These are phyloP conservation scores for Tillus elongatus DNA, from an alignment of 2,888 invertebrate genomes.

Conservation along the genomic window DNA sequence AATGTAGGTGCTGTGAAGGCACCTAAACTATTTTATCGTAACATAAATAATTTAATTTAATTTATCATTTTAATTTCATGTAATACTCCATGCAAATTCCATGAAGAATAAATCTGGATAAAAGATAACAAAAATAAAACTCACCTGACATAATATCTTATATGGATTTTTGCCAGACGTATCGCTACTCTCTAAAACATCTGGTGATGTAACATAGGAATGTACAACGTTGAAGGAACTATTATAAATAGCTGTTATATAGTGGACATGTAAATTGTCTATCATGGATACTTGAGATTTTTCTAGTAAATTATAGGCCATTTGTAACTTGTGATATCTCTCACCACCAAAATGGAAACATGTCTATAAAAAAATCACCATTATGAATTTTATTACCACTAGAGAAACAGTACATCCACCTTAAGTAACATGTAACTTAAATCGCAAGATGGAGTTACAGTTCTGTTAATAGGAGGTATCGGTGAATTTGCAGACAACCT, in stretches of 20 bases:
- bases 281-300: conserved; percentile 84
- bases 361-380: conserved; percentile 35
- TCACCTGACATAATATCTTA: conserved; percentile 66
- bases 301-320: conserved; percentile 79
- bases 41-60: no score
- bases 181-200: conserved; percentile 33
- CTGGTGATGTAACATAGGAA: conserved; percentile 42
- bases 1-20: no score
- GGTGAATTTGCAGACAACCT: no score
- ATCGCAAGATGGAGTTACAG: no score
- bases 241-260: conserved; percentile 83
- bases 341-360: conserved; percentile 67
- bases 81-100: no score
- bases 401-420: no score
- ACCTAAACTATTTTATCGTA: no score
- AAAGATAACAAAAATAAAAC: conserved; percentile 6
- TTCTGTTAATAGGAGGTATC: no score
- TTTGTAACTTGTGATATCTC: conserved; percentile 74
- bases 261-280: conserved; percentile 92
- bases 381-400: conserved; percentile 2
- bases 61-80: no score
- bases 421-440: no score
- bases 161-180: conserved; percentile 62
- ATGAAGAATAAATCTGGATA: neutral
- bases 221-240: conserved; percentile 53